Evolutionary conservation across 2,888 invertebrate genomes (phyloP), one percentile per base, ranked within the genome.

Genomic region (Tyria jacobaeae): DNA sequence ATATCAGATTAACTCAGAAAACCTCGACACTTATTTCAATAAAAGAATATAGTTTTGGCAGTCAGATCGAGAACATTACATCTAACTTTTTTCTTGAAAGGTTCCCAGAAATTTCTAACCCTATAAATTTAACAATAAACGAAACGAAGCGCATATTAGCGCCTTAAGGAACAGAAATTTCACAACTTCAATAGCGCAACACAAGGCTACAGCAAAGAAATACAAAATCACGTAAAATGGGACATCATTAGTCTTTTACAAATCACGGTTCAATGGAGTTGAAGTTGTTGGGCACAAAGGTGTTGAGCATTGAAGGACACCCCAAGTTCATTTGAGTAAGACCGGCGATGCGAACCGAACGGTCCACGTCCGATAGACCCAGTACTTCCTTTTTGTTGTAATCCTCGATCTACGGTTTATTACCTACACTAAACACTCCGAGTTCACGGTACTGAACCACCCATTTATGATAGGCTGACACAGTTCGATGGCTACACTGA

Each of bases 231-330:
- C 56, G 68, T 66, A 66, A 73, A 71, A 68, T 78, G 78, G 76
- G 79, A 83, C 68, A 71, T 85, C 88, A 89, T 89, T 89, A 89
- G 76, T 66, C 85, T 84, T 81, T 82, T 81, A 81, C 82, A 78
- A 85, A 85, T 83, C 82, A 79, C 83, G 76, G 82, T 80, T 78
- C 84, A 85, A 64, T 76, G 80, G 83, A 82, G 78, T 84, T 85
- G 86, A 86, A 86, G 66, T 62, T 76, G 64, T 68, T 73, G 78
- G 79, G 83, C 79, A 84, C 86, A 88, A 88, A 87, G 87, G 86
- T 86, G 84, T 80, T 77, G 77, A 75, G 66, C 74, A 70, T 64
- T 69, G 72, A 68, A 67, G 68, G 76, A 64, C 55, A 57, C 62
- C 44, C 66, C 57, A 72, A 65, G 62, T 57, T 68, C 77, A 71